Conservation (phyloP, 2,888 invertebrate genomes). For the Heteromurus nitidus region DNA sequence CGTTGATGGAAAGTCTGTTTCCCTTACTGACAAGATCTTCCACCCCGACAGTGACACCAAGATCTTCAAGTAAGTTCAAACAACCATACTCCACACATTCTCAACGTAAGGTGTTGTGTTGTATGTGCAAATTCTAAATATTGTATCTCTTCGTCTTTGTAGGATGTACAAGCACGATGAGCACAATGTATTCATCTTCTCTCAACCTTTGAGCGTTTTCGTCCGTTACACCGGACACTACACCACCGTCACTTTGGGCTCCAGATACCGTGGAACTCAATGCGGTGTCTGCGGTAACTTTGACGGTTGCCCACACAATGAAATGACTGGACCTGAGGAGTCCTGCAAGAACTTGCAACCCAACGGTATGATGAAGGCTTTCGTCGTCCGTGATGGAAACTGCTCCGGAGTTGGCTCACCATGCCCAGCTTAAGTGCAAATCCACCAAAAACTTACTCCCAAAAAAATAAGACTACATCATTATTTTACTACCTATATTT, state of each 20-base stretch:
- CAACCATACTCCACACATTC: too few relatives aligned
- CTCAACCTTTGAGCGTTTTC: constrained; percentile 67
- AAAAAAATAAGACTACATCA: too few relatives aligned
- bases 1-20: constrained; percentile 68
- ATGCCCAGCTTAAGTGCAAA: constrained; percentile 37
- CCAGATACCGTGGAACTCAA: constrained; percentile 70
- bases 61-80: constrained; percentile 73
- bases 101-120: too few relatives aligned
- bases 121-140: too few relatives aligned
- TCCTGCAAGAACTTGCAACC: constrained; percentile 69
- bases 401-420: constrained; percentile 68
- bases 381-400: constrained; percentile 71
- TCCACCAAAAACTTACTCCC: too few relatives aligned
- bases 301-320: constrained; percentile 70
- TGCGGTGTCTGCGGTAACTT: constrained; percentile 74
- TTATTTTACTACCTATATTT: too few relatives aligned
- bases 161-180: constrained; percentile 71
- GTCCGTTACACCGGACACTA: constrained; percentile 73
- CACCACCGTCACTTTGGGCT: constrained; percentile 72
- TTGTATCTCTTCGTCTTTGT: too few relatives aligned
- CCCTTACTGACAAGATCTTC: constrained; percentile 69
- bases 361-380: constrained; percentile 72
- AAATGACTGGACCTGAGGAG: constrained; percentile 71
- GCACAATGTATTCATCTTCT: constrained; percentile 70
- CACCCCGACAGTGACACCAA: constrained; percentile 70